Base-by-base conservation (phyloP, 2,113 vertebrate genomes). In the Caracal caracal region DNA sequence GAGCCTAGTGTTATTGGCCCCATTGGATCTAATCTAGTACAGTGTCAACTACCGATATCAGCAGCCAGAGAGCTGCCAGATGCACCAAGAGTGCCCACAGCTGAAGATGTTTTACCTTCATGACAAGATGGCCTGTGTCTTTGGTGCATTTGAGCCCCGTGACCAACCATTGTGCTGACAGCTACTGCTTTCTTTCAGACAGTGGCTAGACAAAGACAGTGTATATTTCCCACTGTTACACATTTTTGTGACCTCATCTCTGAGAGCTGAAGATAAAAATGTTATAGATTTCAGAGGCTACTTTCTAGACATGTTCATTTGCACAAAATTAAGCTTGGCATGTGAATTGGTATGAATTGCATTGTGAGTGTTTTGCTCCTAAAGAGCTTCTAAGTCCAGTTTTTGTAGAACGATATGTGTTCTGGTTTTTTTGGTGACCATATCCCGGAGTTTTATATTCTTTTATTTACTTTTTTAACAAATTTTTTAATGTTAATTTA, bases 31-130 rank as follows among this genome's bases (percentile, higher is more conserved):
- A 43, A 43, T 43, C 40, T 43, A 43, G 40, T 43, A 7, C 40
- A 43, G 40, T 7, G 40, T 80, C 12, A n/a, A 10, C 40, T 86
- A 40, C 88, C 94, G 95, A 95, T 96, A 68, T 7, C 96, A 95
- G 88, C 87, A 92, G 96, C 76, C 89, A 95, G 91, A 92, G 91
- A 98, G 81, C 66, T 8, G 2, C 61, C 97, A 43, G 93, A 83
- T 81, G 49, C 88, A 73, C 53, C 33, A 80, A 96, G 73, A 35
- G 28, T 91, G 24, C 92, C 53, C 49, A 2, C 40, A 88, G 40
- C 26, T 81, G 10, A 90, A 76, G 93, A 98, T 97, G 82, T 97
- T 91, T 98, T 84, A 35, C 90, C 10, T 35, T 71, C 78, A 10
- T 47, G 87, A 98, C 94, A 96, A 93, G 49, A 80, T 37, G 88